These are phyloP conservation scores for Elysia chlorotica DNA, from an alignment of 1,140 invertebrate genomes.

Conservation along the genomic window DNA sequence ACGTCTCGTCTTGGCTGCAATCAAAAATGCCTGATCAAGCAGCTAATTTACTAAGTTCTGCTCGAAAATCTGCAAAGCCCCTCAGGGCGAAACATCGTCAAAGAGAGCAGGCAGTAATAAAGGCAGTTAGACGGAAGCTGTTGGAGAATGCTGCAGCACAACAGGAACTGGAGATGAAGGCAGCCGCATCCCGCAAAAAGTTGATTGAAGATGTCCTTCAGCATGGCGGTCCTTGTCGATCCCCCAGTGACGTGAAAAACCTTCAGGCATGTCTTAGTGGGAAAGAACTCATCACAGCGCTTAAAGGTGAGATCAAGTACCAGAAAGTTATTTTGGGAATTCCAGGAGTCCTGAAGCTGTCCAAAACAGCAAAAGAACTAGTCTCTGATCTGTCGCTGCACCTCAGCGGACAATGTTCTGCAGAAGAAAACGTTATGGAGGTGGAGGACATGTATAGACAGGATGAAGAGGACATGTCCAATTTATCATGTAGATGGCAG, in stretches of 20 bases:
- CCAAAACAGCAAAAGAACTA: neutral
- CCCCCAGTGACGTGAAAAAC: neutral
- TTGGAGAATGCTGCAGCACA: neutral
- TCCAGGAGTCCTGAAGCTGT: neutral
- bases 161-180: neutral
- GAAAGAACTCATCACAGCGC: too few species aligned
- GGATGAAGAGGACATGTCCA: too few species aligned
- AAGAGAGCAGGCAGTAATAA: neutral
- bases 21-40: neutral
- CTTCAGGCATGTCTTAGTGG: neutral
- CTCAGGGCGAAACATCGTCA: neutral
- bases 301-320: neutral
- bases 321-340: too few species aligned
- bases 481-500: too few species aligned
- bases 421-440: too few species aligned
- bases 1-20: neutral
- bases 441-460: too few species aligned
- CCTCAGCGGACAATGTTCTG: too few species aligned
- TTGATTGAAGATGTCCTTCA: neutral
- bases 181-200: neutral
- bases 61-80: neutral
- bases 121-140: neutral
- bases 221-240: neutral
- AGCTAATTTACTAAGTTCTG: neutral
- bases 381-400: too few species aligned